A percentile compares a stretch with the other conserved stretches of the same genome.
These are phyloP conservation scores for Rhagologus leucostigma DNA, from an alignment of 2,113 vertebrate genomes.

Conservation along the genomic window DNA sequence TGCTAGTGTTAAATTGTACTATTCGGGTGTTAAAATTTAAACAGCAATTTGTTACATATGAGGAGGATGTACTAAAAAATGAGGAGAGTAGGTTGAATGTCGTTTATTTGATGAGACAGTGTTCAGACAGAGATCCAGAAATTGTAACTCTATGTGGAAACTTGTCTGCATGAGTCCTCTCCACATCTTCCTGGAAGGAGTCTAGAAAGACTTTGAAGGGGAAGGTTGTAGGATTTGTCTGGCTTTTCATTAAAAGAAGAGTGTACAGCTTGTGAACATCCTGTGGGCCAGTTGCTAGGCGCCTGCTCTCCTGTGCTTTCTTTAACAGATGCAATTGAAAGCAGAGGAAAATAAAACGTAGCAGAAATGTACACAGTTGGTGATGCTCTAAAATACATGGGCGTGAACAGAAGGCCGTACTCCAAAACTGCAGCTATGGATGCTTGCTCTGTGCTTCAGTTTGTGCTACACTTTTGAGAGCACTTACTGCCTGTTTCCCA, in stretches of 20 bases:
- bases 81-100: background rate
- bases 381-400: background rate
- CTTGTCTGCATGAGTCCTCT: background rate
- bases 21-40: background rate
- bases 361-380: background rate
- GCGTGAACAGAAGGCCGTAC: background rate
- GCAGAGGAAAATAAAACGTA: background rate
- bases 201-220: background rate
- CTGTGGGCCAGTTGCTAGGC: background rate
- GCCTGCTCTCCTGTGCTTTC: background rate
- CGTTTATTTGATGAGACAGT: background rate
- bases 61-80: background rate
- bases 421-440: background rate
- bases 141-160: background rate
- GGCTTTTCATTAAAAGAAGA: background rate
- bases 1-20: background rate
- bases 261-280: background rate
- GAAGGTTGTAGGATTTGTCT: background rate
- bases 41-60: background rate
- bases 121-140: background rate
- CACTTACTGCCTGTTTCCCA: background rate
- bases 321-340: background rate
- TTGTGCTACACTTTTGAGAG: background rate
- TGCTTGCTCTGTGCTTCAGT: background rate
- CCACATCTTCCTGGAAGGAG: background rate